These are phyloP conservation scores for Dendrolimus punctatus DNA, from an alignment of 1,140 invertebrate species.

Conservation along the genomic window DNA sequence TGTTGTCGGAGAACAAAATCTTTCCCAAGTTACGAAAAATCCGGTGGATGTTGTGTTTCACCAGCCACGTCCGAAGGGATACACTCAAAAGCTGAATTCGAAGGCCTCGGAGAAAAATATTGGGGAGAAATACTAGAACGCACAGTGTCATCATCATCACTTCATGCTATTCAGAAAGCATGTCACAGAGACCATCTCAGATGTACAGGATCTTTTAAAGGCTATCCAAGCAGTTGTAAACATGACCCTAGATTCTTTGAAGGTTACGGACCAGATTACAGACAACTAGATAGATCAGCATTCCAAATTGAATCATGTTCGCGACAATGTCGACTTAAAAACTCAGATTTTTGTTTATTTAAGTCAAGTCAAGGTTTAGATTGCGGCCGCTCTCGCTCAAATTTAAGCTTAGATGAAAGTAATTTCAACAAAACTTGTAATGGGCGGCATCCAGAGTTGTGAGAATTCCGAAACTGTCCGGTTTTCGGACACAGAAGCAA, in stretches of 20 bases:
- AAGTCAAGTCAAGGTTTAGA: slow-evolving; percentile 51
- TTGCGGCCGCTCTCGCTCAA: slow-evolving; percentile 61
- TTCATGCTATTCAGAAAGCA: slow-evolving; percentile 77
- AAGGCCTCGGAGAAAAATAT: slow-evolving; percentile 82
- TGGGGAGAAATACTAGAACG: slow-evolving; percentile 84
- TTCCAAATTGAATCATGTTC: slow-evolving; percentile 67
- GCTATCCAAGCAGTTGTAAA: slow-evolving; percentile 51
- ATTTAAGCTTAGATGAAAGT: slow-evolving; percentile 66
- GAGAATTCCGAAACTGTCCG: slow-evolving; percentile 68
- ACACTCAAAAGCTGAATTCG: slow-evolving; percentile 74
- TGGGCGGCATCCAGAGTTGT: slow-evolving; percentile 66
- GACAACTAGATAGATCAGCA: slow-evolving; percentile 60
- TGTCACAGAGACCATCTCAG: slow-evolving; percentile 58
- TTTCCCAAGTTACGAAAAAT: slow-evolving; percentile 58
- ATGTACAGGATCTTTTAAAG: slow-evolving; percentile 66
- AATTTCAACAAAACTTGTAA: slow-evolving; percentile 67
- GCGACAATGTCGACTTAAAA: slow-evolving; percentile 60
- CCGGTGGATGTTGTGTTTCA: slow-evolving; percentile 64
- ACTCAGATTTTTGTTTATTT: slow-evolving; percentile 64
- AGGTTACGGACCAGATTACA: slow-evolving; percentile 56
- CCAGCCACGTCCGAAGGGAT: slow-evolving; percentile 60
- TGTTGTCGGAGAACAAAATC: slow-evolving; percentile 61
- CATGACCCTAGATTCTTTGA: slow-evolving; percentile 63
- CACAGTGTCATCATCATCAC: slow-evolving; percentile 78
- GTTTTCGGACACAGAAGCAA: slow-evolving; percentile 68